Evolutionary conservation across 2,113 vertebrate genomes (phyloP), one percentile per base, ranked within the genome.

Genomic region (Passer domesticus): DNA sequence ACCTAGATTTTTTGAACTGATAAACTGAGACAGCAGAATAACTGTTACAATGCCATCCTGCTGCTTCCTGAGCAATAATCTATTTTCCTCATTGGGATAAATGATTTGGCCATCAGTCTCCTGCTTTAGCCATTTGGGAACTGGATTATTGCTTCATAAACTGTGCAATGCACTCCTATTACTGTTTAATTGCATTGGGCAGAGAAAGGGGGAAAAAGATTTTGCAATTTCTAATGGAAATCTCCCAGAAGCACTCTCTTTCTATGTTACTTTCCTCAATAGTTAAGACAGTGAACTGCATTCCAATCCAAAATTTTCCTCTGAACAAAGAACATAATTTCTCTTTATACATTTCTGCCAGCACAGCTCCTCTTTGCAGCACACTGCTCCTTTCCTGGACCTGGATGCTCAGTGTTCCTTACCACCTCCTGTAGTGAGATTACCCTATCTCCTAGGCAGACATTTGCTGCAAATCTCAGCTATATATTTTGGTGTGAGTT

Each of bases 91-190:
- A 66, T 89, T 95, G 97, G 97, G 95, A 96, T 97, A 97, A 97
- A 96, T 95, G 96, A 95, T 95, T 97, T 97, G 96, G 97, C 95
- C 95, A 95, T 97, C 88, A 90, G 94, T 96, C 96, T 97, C 95
- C 96, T 1, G 35, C 87, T 97, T 96, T 76, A 91, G 89, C 94
- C 97, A 93, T 97, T 96, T 97, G 94, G 96, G 96, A 98, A 90
- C 94, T 82, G 87, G 94, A 96, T 97, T 97, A 97, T 97, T 98
- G 96, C 96, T 98, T 97, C 97, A 97, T 97, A 97, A 98, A 97
- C 89, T 87, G 90, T 89, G 96, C 93, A 96, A 84, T 66, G 15
- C 88, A 68, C 94, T 94, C 92, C 95, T 96, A 90, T 97, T 97
- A 96, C 97, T 95, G 83, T 95, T 96, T 97, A 96, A 97, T 97